phyloP scores from a whole-genome alignment of 2,888 invertebrate species.

The Pyrochroa serraticornis region DNA sequence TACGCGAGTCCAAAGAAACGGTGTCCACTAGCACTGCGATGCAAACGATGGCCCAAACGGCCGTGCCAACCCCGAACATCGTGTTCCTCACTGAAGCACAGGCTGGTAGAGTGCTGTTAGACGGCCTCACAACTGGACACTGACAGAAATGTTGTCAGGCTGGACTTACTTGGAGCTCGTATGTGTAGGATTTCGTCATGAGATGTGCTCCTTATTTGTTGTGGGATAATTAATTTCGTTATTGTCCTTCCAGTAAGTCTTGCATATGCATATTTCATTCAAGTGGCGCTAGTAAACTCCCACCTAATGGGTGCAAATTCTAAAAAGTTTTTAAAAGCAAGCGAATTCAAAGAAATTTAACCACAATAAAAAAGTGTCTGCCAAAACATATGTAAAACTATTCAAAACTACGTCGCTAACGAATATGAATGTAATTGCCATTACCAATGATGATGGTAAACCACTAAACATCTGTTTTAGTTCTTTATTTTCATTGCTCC shows the following conservation, averaged over 20 bases:
- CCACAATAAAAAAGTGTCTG: too few relatives aligned
- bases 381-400: too few relatives aligned
- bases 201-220: constrained; percentile 44
- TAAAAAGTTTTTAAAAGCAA: too few relatives aligned
- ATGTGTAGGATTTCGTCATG: constrained; percentile 41
- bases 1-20: constrained; percentile 64
- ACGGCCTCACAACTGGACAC: constrained; percentile 43
- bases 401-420: too few relatives aligned
- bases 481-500: too few relatives aligned
- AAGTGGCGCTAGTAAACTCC: constrained; percentile 12
- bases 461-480: too few relatives aligned
- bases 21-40: constrained; percentile 54
- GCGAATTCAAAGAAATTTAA: too few relatives aligned
- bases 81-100: constrained; percentile 16
- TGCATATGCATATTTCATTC: constrained; percentile 1
- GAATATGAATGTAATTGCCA: too few relatives aligned
- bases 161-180: constrained; percentile 38
- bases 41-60: constrained; percentile 51
- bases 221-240: constrained; percentile 26
- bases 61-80: constrained; percentile 39
- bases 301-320: constrained; percentile 6
- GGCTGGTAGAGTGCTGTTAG: constrained; percentile 30
- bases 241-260: not conserved
- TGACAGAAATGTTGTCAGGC: constrained; percentile 33
- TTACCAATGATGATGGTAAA: too few relatives aligned